Base-by-base conservation (phyloP, 2,797 vertebrate species). In the Pangasius krempfi region DNA sequence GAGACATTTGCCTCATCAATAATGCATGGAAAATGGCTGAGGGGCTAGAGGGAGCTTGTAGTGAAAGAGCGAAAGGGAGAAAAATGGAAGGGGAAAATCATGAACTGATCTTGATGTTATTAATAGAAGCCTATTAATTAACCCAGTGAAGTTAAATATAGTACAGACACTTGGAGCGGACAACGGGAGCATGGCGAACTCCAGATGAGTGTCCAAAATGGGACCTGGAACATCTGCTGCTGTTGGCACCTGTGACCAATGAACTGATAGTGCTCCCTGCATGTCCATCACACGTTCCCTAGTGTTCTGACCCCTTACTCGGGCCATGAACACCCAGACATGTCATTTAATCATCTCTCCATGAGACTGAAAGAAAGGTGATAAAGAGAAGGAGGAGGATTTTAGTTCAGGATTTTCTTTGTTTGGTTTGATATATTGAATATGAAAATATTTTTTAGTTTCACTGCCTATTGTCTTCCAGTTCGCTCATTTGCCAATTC, bases 51-150 rank as follows among this genome's bases (percentile, higher is more conserved):
- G 58, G 91, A 91, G 91, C 94, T 92, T 90, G 88, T 89, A 89
- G 84, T 93, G 91, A 94, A 93, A 83, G 47, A 87, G 73, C 30
- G 76, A 88, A 44, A n/a, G 78, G 76, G 60, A 89, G 54, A 66
- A 68, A 84, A 91, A 88, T 84, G 89, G 75, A 70, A 80, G 92
- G 82, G 93, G 89, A 92, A 85, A 88, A 93, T 94, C 87, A 93
- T 92, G 93, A 92, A 93, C 92, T 92, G 91, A 92, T 92, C 91
- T 89, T 91, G 87, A 92, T 94, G 94, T 94, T 96, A 96, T 95
- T 95, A 96, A 95, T 95, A 96, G 95, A 93, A 93, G 78, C 84
- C 93, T 94, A 96, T 95, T 95, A 96, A 96, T 96, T 96, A 95
- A 94, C 94, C 93, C 92, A 90, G 92, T 91, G 90, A 91, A 94